Evolutionary conservation across 2,797 vertebrate species (phyloP), one percentile per base, ranked within the genome.

Genomic region (Okamejei kenojei): DNA sequence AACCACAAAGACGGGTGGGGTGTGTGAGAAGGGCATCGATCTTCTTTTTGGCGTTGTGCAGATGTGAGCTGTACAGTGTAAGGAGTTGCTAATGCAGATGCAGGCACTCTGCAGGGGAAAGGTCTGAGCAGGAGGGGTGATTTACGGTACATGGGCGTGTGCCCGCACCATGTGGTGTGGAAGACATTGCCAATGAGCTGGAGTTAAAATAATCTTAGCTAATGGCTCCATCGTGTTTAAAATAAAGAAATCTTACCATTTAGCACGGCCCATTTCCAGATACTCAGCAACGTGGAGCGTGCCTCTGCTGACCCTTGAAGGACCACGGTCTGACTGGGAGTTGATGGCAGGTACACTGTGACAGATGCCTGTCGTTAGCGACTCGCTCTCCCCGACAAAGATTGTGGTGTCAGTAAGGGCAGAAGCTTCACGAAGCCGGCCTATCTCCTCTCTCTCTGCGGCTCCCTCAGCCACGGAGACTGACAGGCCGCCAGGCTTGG

Each of bases 401-500:
- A 35, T 26, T 54, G 3, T 91, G 29, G 32, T 74, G 19, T 45
- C 21, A 91, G 19, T 45, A 10, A 91, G 68, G 80, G 29, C 26
- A 38, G 79, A 93, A 35, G 80, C 93, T 6, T 45, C 93, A 93
- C 93, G 29, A 61, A 94, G 93, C 94, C 35, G n/a, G 77, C 90
- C 93, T 63, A 92, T 93, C 93, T n/a, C n/a, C n/a, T n/a, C n/a
- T n/a, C n/a, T 93, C 94, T 95, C 82, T 80, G 17, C 8, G 8
- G 78, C 93, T 80, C 94, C 94, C 91, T 94, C 93, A 95, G 95
- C 96, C 93, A 90, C 77, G n/a, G 17, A 93, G 93, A 93, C 76
- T 95, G 96, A 95, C 95, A 95, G 94, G 93, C 93, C 84, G 77
- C 93, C 93, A 94, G 94, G 94, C 91, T 93, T 94, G 94, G 94